phyloP scores from a whole-genome alignment of 2,113 vertebrate species.

The Thunnus thynnus region DNA sequence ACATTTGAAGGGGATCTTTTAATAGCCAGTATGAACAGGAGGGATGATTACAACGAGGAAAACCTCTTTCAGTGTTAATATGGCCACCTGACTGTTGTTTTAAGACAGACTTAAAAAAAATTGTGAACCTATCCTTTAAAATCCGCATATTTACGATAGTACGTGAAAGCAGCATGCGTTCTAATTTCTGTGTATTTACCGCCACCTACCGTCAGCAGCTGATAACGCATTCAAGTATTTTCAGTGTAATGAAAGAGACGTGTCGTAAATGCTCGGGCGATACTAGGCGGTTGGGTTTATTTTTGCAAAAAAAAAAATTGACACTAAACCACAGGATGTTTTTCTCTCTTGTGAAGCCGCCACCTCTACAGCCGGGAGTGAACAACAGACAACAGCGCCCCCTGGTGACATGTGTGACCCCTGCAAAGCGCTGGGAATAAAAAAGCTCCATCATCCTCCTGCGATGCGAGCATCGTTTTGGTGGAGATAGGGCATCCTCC shows the following conservation, averaged over 20 bases:
- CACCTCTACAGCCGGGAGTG: background rate
- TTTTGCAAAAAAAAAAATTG: background rate
- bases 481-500: conserved; percentile 76
- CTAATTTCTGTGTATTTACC: conserved; percentile 8
- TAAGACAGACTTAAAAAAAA: too few relatives aligned
- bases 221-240: background rate
- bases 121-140: too few relatives aligned
- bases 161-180: background rate
- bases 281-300: background rate
- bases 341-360: background rate
- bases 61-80: too few relatives aligned
- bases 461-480: conserved; percentile 80
- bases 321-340: background rate
- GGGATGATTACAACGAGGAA: too few relatives aligned
- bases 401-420: conserved; percentile 4
- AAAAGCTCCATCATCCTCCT: conserved; percentile 80
- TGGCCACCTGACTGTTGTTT: too few relatives aligned
- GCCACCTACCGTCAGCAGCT: conserved; percentile 33
- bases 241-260: background rate
- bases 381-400: conserved; percentile 63
- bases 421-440: conserved; percentile 54
- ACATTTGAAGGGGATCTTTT: too few relatives aligned
- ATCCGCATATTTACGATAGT: background rate
- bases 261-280: background rate
- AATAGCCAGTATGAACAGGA: too few relatives aligned